Base-by-base conservation (phyloP, 2,113 vertebrate genomes). In the Cathartes aura region DNA sequence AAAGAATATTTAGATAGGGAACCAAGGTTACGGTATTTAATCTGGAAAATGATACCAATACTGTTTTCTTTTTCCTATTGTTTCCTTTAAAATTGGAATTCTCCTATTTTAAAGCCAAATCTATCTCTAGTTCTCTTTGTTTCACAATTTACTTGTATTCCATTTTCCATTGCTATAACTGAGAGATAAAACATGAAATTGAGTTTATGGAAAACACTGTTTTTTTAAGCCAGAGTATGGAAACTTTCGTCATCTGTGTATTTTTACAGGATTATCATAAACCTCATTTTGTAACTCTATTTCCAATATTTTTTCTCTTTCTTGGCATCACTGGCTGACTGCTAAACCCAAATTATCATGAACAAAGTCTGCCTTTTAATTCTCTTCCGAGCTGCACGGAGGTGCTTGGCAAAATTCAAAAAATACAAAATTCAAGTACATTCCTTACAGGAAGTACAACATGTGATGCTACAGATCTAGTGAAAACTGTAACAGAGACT, bases 351-450 rank as follows among this genome's bases (percentile, higher is more conserved):
- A 40, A 81, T 58, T 76, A 42, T 50, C 50, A 24, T 75, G 52
- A 59, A 68, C 9, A 73, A 29, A n/a, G 14, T 66, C 59, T 90
- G 45, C 8, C 47, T 70, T 87, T 58, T 36, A 72, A 89, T 91
- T 97, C 55, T 82, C 34, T 42, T 66, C 52, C 1, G 1, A 63
- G 50, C 21, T 79, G 40, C 52, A 72, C 73, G 52, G 55, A n/a
- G n/a, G 52, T 89, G 85, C 48, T 92, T 95, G 60, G 73, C 86
- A 92, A n/a, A n/a, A n/a, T n/a, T n/a, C n/a, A n/a, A n/a, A n/a
- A n/a, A n/a, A 79, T 87, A 93, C 40, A 87, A 88, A 96, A 36
- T 48, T 91, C 66, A 91, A 81, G 55, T 72, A 89, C 3, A 4
- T 89, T 72, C 53, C 20, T 8, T 19, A 68, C 26, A 90, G 60